Base-by-base conservation (phyloP, 1,140 invertebrate genomes). In the Chrysomallon squamiferum region DNA sequence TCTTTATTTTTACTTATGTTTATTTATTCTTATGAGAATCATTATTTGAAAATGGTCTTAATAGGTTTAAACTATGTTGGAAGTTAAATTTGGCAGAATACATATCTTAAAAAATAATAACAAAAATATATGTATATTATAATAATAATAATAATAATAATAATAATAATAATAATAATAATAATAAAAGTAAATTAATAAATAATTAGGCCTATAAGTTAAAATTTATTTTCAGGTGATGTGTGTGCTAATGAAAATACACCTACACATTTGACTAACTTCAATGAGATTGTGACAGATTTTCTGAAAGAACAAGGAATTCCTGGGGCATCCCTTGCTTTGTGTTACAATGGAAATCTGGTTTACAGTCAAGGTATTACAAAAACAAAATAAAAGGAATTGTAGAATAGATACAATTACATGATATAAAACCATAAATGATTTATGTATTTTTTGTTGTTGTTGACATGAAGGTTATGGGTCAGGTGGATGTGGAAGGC, bases 381-480 rank as follows among this genome's bases (percentile, higher is more conserved):
- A 47, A 15, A 22, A 13, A 22, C 13, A 47, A 20, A 6, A n/a
- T 20, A n/a, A 47, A 20, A 2, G 15, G 20, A 13, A 20, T 45
- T 45, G 1, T 18, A 45, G 15, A 45, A 45, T 20, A 45, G 43
- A 45, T 13, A 45, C 43, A 45, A 45, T 18, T 45, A 45, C 20
- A 20, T 13, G 20, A 1, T 1, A 45, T 20, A 20, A 45, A 13
- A 45, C 4, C 4, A 13, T 18, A 1, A 18, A 13, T 45, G 15
- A 3, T 45, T 18, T 13, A 1, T 13, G 15, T 18, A 20, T 18
- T 45, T 18, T 45, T 18, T 1, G 20, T 18, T 3, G 20, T 3
- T 20, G 43, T 45, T 18, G 20, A 45, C 20, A 20, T 20, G 0
- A 66, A 79, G 79, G 79, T 18, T 81, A 77, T 73, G 79, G 79